Base-by-base conservation (phyloP, 2,113 vertebrate genomes). In the Pandion haliaetus region DNA sequence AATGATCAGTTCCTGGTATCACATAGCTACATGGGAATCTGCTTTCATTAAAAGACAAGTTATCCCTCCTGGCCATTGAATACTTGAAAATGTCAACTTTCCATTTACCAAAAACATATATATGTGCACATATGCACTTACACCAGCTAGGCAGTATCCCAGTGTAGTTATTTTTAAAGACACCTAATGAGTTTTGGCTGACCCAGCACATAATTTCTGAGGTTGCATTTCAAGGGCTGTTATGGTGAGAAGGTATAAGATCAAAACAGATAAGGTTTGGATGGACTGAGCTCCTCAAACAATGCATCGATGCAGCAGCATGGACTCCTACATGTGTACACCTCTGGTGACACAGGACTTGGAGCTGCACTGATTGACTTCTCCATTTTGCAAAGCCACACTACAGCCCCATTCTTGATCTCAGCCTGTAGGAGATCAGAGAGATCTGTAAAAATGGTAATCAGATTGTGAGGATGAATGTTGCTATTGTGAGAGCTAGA, bases 241-340 rank as follows among this genome's bases (percentile, higher is more conserved):
- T 63, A 20, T 14, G 40, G 24, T 38, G 38, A 54, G 57, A 34
- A 45, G 23, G 44, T n/a, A 6, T 40, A 63, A 63, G 49, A 42
- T 7, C 5, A 26, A 38, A 62, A 28, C 23, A 54, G 58, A n/a
- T n/a, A 28, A 55, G 12, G 34, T 1, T 28, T 61, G 49, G 32
- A 34, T 17, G 47, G 36, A 24, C 29, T 34, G 31, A 72, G 4
- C 34, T 31, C 63, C 57, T 61, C 69, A 67, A 25, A 29, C 11
- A 11, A 10, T 3, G 44, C 40, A 12, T 7, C 1, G 2, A 5
- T 0, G 0, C 42, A 88, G 69, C 63, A 67, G 62, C 34, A 57
- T 23, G 45, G 32, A 40, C 44, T 38, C 34, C 38, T 40, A 26
- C 7, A 1, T 0, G 4, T 4, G 28, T 59, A 12, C n/a, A 5